phyloP scores from a whole-genome alignment of 2,113 vertebrate species.

The Nestor notabilis region DNA sequence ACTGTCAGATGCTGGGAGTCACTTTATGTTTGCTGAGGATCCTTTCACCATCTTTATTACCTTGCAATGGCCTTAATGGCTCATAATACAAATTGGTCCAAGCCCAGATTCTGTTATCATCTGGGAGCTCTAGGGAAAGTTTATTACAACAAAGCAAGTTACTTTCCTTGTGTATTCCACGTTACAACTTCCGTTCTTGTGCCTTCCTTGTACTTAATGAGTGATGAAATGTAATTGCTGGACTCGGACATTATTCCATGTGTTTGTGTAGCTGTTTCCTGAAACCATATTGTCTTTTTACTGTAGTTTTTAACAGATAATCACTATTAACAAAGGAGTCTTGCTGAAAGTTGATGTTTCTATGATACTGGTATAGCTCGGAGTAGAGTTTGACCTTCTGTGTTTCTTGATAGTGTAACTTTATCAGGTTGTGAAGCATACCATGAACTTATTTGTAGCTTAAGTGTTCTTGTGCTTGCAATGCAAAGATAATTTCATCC shows the following conservation, averaged over 20 bases:
- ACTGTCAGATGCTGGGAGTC: neutral
- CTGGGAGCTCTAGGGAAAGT: neutral
- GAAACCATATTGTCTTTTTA: neutral
- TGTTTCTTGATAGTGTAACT: neutral
- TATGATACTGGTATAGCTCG: neutral
- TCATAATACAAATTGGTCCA: neutral
- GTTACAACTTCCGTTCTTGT: neutral
- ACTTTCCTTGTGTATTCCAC: neutral
- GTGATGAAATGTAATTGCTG: neutral
- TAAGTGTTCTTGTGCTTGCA: neutral
- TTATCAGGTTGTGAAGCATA: neutral
- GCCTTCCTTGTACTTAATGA: neutral
- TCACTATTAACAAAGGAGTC: neutral
- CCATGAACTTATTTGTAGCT: neutral
- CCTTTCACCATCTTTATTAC: neutral
- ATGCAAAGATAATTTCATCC: neutral
- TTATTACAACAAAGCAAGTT: neutral
- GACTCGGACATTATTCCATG: neutral
- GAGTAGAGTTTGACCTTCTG: too few species aligned
- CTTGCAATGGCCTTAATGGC: neutral
- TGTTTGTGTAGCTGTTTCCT: neutral
- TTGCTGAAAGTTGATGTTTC: neutral
- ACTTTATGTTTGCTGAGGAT: neutral
- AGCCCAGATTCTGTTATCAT: neutral
- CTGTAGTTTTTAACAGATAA: neutral